Conservation (phyloP, 2,888 invertebrate species). For the Hirtodrosophila histrioides region DNA sequence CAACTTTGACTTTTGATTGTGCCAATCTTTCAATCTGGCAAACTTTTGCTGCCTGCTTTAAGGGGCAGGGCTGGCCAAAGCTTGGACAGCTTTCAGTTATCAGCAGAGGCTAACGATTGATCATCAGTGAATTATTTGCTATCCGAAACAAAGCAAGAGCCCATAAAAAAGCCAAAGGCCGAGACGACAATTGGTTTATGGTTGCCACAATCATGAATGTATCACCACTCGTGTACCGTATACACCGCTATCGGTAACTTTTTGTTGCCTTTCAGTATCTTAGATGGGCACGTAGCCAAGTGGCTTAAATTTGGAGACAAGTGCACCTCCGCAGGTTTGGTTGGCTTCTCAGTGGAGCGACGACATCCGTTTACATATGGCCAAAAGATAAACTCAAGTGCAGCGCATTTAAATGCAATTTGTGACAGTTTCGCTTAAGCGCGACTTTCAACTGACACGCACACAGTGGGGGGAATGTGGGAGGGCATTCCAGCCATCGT, state of each 20-base stretch:
- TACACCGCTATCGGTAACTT: background rate
- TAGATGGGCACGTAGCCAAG: slow-evolving; percentile 2
- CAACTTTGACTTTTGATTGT: too few species aligned
- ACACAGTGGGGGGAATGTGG: slow-evolving; percentile 12
- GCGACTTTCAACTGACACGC: slow-evolving; percentile 67
- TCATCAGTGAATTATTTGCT: slow-evolving; percentile 33
- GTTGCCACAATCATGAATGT: slow-evolving; percentile 15
- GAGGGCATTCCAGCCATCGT: background rate
- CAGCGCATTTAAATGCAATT: slow-evolving; percentile 70
- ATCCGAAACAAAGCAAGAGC: slow-evolving; percentile 6
- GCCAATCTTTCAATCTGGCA: background rate
- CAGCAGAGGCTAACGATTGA: slow-evolving; percentile 30
- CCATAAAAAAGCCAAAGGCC: slow-evolving; percentile 14
- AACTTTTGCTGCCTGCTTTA: slow-evolving; percentile 39
- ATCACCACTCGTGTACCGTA: background rate
- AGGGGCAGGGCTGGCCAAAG: slow-evolving; percentile 23
- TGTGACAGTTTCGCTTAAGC: slow-evolving; percentile 55
- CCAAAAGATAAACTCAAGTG: slow-evolving; percentile 47
- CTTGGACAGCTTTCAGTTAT: slow-evolving; percentile 27
- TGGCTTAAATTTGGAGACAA: slow-evolving; percentile 19
- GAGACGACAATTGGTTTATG: slow-evolving; percentile 9
- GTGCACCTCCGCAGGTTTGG: too few species aligned
- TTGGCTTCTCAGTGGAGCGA: background rate
- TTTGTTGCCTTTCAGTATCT: background rate
- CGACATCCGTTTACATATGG: slow-evolving; percentile 3